phyloP scores from a whole-genome alignment of 1,140 invertebrate species.

The Tetragonula clypearis region DNA sequence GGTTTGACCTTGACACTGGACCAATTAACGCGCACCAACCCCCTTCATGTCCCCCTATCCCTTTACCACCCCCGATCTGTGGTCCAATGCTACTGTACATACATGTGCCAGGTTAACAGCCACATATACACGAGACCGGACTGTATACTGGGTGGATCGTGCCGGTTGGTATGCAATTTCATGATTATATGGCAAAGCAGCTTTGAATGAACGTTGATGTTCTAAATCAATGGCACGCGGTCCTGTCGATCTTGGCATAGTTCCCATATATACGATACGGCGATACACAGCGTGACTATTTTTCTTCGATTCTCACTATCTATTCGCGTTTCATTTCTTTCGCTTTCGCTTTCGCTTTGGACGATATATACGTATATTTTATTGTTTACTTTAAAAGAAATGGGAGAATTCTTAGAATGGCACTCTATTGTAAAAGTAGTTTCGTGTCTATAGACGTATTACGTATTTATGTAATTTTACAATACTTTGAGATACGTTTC shows the following conservation, averaged over 20 bases:
- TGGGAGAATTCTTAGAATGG: background rate
- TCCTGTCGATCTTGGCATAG: slow-evolving; percentile 31
- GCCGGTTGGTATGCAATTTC: slow-evolving; percentile 61
- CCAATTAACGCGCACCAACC: slow-evolving; percentile 80
- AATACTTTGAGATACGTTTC: background rate
- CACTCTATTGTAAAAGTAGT: background rate
- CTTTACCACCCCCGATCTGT: slow-evolving; percentile 57
- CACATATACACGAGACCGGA: slow-evolving; percentile 59
- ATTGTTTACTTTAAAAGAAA: background rate
- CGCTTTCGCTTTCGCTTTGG: too few species aligned
- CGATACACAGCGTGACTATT: background rate
- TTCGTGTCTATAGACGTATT: background rate
- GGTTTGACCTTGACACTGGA: slow-evolving; percentile 82
- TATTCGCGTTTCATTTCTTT: background rate
- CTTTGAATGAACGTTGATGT: slow-evolving; percentile 34
- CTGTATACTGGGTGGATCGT: slow-evolving; percentile 71
- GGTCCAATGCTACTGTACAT: slow-evolving; percentile 78
- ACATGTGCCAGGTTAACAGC: slow-evolving; percentile 68
- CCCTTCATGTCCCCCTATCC: slow-evolving; percentile 64
- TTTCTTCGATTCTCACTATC: background rate
- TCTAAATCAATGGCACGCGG: slow-evolving; percentile 45
- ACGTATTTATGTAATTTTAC: background rate
- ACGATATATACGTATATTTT: background rate
- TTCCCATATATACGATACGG: background rate
- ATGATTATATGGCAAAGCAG: slow-evolving; percentile 53